Evolutionary conservation across 2,888 invertebrate genomes (phyloP).

Genomic region (Brenthis ino): DNA sequence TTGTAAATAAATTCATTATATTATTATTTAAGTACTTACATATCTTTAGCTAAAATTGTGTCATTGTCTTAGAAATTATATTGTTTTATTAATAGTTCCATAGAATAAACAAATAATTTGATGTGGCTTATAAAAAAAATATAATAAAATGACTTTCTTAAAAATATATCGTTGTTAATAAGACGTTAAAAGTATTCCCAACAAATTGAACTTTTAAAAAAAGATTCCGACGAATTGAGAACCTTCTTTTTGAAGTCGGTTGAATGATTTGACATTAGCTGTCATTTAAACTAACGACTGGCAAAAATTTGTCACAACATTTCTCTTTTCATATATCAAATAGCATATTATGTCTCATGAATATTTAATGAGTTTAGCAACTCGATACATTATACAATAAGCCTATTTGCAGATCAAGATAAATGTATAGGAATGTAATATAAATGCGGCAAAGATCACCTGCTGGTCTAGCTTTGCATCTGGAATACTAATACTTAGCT

Average conservation of each 20-base stretch:
- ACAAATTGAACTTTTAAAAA: background rate
- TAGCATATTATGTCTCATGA: constrained; percentile 20
- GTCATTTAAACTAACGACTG: constrained; percentile 17
- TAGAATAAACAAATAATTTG: too few relatives aligned
- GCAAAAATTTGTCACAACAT: constrained; percentile 23
- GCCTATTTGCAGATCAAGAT: constrained; percentile 24
- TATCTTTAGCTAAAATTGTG: too few relatives aligned
- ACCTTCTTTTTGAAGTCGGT: too few relatives aligned
- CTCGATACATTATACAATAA: constrained; percentile 22
- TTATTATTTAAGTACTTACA: too few relatives aligned
- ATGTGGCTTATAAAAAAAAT: too few relatives aligned
- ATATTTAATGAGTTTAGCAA: constrained; percentile 30
- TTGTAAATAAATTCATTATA: too few relatives aligned
- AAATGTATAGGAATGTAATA: constrained; percentile 49
- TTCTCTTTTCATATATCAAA: constrained; percentile 27
- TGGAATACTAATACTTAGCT: constrained; percentile 34
- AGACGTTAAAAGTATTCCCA: background rate
- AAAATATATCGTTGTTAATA: background rate
- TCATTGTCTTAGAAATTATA: too few relatives aligned
- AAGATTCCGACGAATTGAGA: too few relatives aligned
- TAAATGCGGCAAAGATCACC: constrained; percentile 56
- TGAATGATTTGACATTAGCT: background rate
- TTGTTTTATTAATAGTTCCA: too few relatives aligned
- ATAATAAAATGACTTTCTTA: too few relatives aligned
- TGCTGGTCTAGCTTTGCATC: constrained; percentile 41